phyloP scores from a whole-genome alignment of 2,797 vertebrate species.

The Coracias cyanogaster region DNA sequence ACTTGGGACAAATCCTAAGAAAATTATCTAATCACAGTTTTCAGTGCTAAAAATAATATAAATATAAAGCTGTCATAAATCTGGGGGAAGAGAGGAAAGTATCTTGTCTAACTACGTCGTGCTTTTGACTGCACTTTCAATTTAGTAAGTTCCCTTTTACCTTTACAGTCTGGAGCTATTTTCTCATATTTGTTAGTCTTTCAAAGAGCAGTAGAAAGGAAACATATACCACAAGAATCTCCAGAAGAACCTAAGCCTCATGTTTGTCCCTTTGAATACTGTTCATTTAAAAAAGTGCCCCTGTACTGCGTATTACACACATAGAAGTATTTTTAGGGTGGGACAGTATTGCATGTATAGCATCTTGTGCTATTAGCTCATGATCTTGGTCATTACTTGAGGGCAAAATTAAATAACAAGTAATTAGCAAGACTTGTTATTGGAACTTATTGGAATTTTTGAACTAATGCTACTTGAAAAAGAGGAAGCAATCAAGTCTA shows the following conservation, averaged over 20 bases:
- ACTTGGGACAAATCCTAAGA: not conserved
- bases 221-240: not conserved
- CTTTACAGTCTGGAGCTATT: not conserved
- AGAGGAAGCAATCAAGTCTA: not conserved
- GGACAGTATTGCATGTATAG: not conserved
- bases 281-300: accelerated
- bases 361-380: not conserved
- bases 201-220: not conserved
- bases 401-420: not conserved
- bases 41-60: not conserved
- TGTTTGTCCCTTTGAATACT: not conserved
- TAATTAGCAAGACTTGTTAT: not conserved
- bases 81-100: not conserved
- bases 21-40: not conserved
- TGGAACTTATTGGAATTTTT: not conserved
- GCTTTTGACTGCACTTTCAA: not conserved
- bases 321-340: not conserved
- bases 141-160: not conserved
- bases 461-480: not conserved
- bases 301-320: not conserved
- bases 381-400: not conserved
- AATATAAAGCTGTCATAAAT: not conserved
- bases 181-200: not conserved
- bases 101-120: not conserved
- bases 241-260: not conserved